Conservation (phyloP, 1,140 invertebrate genomes). For the Glomeris maerens region DNA sequence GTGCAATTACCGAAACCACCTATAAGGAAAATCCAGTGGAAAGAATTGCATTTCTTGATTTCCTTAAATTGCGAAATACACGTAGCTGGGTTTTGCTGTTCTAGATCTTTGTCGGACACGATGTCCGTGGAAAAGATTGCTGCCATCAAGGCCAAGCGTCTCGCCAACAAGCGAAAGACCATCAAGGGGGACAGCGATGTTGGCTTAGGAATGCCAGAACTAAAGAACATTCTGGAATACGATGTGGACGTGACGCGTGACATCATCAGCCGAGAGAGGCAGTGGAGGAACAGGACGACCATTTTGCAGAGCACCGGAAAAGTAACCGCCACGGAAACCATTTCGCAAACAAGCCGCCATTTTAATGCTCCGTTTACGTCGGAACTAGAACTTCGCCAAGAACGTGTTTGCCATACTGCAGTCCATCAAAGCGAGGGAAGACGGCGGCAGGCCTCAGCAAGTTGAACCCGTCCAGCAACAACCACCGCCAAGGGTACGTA, state of each 20-base stretch:
- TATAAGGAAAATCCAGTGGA: too few species aligned
- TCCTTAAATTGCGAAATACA: too few species aligned
- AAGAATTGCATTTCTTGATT: too few species aligned
- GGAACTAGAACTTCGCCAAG: slow-evolving; percentile 65
- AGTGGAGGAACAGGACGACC: slow-evolving; percentile 88
- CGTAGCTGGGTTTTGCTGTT: too few species aligned
- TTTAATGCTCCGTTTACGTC: slow-evolving; percentile 6
- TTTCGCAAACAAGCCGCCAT: background rate
- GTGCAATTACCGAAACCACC: too few species aligned
- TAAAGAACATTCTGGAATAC: slow-evolving; percentile 79
- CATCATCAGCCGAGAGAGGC: slow-evolving; percentile 83
- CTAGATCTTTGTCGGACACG: slow-evolving; percentile 74
- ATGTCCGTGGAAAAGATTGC: slow-evolving; percentile 97
- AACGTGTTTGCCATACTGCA: slow-evolving; percentile 84
- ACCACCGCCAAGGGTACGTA: slow-evolving; percentile 7
- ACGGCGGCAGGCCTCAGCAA: slow-evolving; percentile 46
- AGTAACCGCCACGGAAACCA: slow-evolving; percentile 30
- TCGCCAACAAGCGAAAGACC: slow-evolving; percentile 89
- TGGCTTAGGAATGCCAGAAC: slow-evolving; percentile 42
- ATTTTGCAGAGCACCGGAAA: slow-evolving; percentile 91
- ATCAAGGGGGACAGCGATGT: slow-evolving; percentile 78
- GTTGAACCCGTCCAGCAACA: slow-evolving; percentile 5
- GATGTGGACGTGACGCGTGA: slow-evolving; percentile 92
- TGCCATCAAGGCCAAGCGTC: slow-evolving; percentile 90
- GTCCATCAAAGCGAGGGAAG: slow-evolving; percentile 84